Percentiles rank a stretch among this genome's conserved stretches.
These are phyloP conservation scores for Siniperca scherzeri DNA, from an alignment of 2,797 vertebrate species.

Conservation along the genomic window DNA sequence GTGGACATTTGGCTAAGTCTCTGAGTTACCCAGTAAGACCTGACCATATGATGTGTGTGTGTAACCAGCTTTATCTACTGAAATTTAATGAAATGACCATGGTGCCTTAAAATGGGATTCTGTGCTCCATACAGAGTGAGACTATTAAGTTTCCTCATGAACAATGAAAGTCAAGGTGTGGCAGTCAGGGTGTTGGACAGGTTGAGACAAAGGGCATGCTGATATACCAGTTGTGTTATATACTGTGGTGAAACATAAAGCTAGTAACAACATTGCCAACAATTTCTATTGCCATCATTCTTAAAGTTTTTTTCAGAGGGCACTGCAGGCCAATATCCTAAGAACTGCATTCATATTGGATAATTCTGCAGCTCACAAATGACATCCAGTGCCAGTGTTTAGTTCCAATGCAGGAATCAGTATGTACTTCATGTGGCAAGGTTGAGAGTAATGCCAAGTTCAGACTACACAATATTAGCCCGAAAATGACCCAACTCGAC, in stretches of 20 bases:
- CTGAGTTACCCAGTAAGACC: background rate
- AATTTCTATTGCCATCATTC: background rate
- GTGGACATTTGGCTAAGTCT: constrained; percentile 6
- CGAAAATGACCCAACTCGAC: too few relatives aligned
- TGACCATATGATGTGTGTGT: background rate
- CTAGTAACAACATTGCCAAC: background rate
- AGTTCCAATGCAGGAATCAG: too few relatives aligned
- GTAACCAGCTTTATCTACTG: background rate
- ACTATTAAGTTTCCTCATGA: too few relatives aligned
- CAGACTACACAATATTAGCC: too few relatives aligned
- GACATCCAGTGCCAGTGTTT: too few relatives aligned
- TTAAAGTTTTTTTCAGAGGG: background rate
- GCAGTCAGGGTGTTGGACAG: background rate
- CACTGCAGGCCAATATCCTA: too few relatives aligned
- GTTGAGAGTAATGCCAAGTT: too few relatives aligned
- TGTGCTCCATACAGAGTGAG: background rate
- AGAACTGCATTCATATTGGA: too few relatives aligned
- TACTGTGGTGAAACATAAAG: background rate
- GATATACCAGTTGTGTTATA: background rate
- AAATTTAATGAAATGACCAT: background rate
- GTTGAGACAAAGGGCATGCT: background rate
- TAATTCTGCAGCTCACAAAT: too few relatives aligned
- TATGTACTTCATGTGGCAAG: too few relatives aligned
- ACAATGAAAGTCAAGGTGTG: background rate
- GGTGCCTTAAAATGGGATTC: background rate